phyloP scores from a whole-genome alignment of 2,888 invertebrate genomes.

The Drosophila helvetica region DNA sequence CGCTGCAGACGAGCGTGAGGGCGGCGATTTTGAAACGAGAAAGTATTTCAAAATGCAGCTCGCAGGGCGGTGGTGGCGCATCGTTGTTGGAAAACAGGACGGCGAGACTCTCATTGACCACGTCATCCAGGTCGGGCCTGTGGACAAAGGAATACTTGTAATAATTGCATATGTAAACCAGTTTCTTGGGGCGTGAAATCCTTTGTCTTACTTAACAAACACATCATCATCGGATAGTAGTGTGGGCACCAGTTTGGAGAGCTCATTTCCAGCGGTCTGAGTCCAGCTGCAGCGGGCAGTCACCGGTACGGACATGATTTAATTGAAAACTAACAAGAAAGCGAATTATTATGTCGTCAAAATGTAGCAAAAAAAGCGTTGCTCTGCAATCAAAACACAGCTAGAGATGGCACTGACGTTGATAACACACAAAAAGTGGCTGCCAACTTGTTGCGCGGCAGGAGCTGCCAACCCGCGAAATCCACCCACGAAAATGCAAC shows the following conservation, averaged over 20 bases:
- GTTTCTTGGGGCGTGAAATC: constrained; percentile 51
- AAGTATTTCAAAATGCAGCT: constrained; percentile 69
- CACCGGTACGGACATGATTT: constrained; percentile 53
- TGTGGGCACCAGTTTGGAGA: constrained; percentile 63
- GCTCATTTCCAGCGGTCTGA: constrained; percentile 68
- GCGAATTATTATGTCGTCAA: too few relatives aligned
- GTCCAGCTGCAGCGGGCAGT: constrained; percentile 72
- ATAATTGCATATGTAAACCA: constrained; percentile 39
- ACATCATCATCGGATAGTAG: constrained; percentile 71
- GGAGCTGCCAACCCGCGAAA: constrained; percentile 17
- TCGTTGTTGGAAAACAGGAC: constrained; percentile 62
- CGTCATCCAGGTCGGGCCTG: constrained; percentile 77
- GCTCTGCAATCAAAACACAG: constrained; percentile 32
- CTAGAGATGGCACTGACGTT: constrained; percentile 2
- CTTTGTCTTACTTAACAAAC: constrained; percentile 79
- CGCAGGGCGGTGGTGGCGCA: constrained; percentile 66
- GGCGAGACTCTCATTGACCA: constrained; percentile 75
- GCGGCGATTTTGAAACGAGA: constrained; percentile 76
- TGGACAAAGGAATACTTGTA: constrained; percentile 5
- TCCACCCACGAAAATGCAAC: constrained; percentile 6
- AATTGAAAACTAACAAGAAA: background rate
- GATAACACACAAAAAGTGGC: constrained; percentile 14
- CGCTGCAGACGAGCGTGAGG: constrained; percentile 78
- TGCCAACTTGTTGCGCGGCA: background rate
- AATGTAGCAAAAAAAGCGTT: constrained; percentile 10